Percentiles rank a stretch among this genome's conserved stretches.
These are phyloP conservation scores for Cephus pulcher DNA, from an alignment of 2,888 invertebrate species.

Conservation along the genomic window DNA sequence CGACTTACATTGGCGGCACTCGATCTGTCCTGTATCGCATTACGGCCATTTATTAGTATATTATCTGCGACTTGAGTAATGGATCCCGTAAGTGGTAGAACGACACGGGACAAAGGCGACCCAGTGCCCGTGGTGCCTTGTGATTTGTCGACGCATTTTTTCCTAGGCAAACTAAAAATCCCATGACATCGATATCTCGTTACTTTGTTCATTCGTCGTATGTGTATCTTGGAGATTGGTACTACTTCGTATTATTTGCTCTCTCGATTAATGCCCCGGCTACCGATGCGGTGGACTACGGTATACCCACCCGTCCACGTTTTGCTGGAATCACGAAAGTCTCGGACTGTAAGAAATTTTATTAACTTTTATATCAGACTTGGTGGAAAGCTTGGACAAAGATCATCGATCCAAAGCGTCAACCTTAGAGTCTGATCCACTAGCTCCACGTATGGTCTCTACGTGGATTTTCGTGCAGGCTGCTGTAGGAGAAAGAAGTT, in stretches of 20 bases:
- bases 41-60: conserved; percentile 3
- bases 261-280: background rate
- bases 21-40: background rate
- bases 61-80: background rate
- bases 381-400: too few species aligned
- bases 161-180: background rate
- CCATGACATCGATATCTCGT: background rate
- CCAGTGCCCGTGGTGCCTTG: background rate
- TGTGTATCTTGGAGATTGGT: background rate
- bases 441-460: too few species aligned
- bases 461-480: too few species aligned
- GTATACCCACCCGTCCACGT: background rate
- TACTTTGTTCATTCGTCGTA: background rate
- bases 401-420: too few species aligned
- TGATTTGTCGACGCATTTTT: background rate
- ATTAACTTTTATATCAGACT: background rate
- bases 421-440: too few species aligned
- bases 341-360: background rate
- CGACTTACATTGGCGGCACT: background rate
- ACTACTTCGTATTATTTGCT: background rate
- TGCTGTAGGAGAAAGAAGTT: too few species aligned
- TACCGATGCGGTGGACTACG: background rate
- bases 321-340: background rate
- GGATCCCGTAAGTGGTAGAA: conserved; percentile 1
- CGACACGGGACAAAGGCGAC: background rate